Percentiles rank a stretch among this genome's conserved stretches.
Conservation (phyloP, 2,797 vertebrate genomes). For the Taeniopygia guttata region DNA sequence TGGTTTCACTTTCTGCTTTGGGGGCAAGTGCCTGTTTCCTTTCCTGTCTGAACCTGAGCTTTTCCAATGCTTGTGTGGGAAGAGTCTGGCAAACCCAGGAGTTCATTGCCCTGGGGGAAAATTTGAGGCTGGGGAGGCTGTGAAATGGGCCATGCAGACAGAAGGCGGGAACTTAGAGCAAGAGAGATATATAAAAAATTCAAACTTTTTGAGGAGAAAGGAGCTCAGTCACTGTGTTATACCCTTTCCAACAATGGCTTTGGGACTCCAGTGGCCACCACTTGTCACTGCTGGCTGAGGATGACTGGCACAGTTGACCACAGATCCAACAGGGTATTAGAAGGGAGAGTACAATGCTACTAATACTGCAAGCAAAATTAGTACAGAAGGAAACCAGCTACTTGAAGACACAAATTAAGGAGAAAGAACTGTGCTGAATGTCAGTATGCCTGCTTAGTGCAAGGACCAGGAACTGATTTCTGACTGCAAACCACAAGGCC, state of each 20-base stretch:
- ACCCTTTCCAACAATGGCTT: not conserved
- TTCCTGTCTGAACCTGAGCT: not conserved
- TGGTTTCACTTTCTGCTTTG: not conserved
- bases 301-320: no score
- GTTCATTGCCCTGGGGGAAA: rapidly evolving
- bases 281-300: not conserved
- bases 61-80: not conserved
- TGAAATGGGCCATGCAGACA: not conserved
- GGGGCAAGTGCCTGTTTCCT: not conserved
- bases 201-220: not conserved
- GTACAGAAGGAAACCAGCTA: not conserved
- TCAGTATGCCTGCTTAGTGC: not conserved
- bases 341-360: not conserved
- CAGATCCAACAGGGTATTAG: not conserved
- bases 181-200: not conserved
- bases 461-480: not conserved
- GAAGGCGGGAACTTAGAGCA: not conserved
- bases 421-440: not conserved
- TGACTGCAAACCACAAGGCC: not conserved
- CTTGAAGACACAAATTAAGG: not conserved
- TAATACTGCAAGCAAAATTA: not conserved
- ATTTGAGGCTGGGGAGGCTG: not conserved
- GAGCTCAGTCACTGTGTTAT: rapidly evolving
- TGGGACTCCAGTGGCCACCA: not conserved
- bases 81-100: not conserved